These are phyloP conservation scores for Lophotis ruficrista DNA, from an alignment of 2,113 vertebrate genomes.

Conservation along the genomic window DNA sequence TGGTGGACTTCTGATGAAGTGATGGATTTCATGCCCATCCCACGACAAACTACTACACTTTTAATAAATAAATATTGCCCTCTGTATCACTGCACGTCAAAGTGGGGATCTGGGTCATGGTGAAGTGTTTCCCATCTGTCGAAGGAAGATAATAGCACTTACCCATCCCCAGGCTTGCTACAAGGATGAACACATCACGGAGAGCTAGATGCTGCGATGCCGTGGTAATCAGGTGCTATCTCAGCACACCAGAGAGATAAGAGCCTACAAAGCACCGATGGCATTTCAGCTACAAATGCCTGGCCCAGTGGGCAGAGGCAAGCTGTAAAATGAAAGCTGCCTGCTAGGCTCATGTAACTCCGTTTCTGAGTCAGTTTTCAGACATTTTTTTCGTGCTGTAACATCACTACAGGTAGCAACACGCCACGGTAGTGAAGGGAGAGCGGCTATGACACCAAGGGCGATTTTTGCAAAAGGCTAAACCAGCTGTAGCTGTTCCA, in stretches of 20 bases:
- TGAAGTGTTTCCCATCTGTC: neutral
- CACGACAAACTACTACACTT: neutral
- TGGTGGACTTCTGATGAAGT: neutral
- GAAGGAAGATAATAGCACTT: neutral
- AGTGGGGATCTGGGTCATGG: neutral
- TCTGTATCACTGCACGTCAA: neutral
- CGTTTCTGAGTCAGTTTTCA: rapidly evolving
- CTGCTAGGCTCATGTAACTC: neutral
- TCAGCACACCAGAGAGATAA: neutral
- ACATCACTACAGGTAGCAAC: neutral
- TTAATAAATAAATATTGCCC: neutral
- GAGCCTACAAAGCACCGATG: neutral
- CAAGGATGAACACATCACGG: neutral
- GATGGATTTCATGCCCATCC: neutral
- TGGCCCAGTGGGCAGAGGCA: neutral
- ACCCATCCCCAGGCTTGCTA: neutral
- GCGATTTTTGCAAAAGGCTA: neutral
- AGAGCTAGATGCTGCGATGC: neutral
- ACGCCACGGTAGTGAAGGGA: rapidly evolving
- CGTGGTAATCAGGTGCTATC: neutral
- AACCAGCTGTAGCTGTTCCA: neutral
- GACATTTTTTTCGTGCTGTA: neutral
- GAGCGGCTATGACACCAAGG: neutral
- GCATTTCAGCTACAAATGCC: neutral
- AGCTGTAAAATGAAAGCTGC: neutral